Conservation (phyloP, 2,888 invertebrate species). For the Busseola fusca region DNA sequence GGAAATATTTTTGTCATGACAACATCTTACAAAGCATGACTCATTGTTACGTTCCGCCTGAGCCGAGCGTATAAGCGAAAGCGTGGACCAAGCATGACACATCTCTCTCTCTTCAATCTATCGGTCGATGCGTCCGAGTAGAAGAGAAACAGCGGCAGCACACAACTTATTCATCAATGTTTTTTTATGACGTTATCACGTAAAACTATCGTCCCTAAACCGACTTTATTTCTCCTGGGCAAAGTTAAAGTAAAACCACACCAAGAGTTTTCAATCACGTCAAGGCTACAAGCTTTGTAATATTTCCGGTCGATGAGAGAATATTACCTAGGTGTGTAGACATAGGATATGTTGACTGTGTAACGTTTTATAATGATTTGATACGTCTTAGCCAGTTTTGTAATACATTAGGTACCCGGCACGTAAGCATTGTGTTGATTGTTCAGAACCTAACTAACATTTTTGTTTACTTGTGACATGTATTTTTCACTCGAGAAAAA, state of each 20-base stretch:
- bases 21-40: too few species aligned
- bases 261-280: constrained; percentile 38
- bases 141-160: too few species aligned
- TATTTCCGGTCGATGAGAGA: constrained; percentile 76
- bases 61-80: too few species aligned
- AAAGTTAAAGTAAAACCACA: not conserved
- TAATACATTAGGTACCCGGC: constrained; percentile 62
- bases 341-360: constrained; percentile 71
- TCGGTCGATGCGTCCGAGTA: too few species aligned
- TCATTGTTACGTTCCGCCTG: too few species aligned
- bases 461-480: not conserved
- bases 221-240: not conserved
- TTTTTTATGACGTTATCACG: too few species aligned
- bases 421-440: constrained; percentile 50
- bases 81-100: too few species aligned
- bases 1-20: too few species aligned
- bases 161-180: too few species aligned
- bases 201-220: too few species aligned
- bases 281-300: constrained; percentile 60
- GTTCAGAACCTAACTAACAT: not conserved
- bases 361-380: constrained; percentile 74
- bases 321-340: constrained; percentile 74
- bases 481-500: too few species aligned
- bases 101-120: too few species aligned
- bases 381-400: constrained; percentile 74